Percentiles rank a stretch among this genome's conserved stretches.
Evolutionary conservation across 2,888 invertebrate species (phyloP).

Genomic region (Metallyticus violacea): DNA sequence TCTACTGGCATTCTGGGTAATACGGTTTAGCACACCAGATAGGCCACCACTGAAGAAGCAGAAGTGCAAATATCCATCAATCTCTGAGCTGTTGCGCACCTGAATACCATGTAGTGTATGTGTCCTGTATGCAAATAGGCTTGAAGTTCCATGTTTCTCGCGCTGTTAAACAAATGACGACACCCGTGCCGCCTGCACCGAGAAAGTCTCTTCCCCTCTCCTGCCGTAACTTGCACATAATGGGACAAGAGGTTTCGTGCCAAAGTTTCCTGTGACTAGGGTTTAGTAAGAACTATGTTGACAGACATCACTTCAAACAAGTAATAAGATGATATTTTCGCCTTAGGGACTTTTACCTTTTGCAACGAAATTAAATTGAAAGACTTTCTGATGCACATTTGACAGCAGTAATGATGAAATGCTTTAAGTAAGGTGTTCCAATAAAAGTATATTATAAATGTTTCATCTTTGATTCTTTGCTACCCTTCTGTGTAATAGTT

Average conservation of each 20-base stretch:
- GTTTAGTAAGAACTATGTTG: background rate
- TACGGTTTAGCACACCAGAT: background rate
- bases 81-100: background rate
- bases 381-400: too few relatives aligned
- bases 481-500: too few relatives aligned
- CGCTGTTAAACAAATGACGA: background rate
- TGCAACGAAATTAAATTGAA: too few relatives aligned
- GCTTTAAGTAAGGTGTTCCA: too few relatives aligned
- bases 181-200: background rate
- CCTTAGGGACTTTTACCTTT: too few relatives aligned
- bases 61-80: background rate
- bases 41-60: background rate
- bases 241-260: background rate
- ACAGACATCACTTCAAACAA: background rate
- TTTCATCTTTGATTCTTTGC: too few relatives aligned
- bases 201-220: background rate
- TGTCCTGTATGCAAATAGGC: background rate
- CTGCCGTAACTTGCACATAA: background rate
- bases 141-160: background rate
- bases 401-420: too few relatives aligned
- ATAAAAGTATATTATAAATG: too few relatives aligned
- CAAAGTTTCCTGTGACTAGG: background rate
- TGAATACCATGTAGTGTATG: background rate
- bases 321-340: background rate
- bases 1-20: background rate